phyloP scores from a whole-genome alignment of 2,797 vertebrate species.

The Phrynocephalus guinanensis region DNA sequence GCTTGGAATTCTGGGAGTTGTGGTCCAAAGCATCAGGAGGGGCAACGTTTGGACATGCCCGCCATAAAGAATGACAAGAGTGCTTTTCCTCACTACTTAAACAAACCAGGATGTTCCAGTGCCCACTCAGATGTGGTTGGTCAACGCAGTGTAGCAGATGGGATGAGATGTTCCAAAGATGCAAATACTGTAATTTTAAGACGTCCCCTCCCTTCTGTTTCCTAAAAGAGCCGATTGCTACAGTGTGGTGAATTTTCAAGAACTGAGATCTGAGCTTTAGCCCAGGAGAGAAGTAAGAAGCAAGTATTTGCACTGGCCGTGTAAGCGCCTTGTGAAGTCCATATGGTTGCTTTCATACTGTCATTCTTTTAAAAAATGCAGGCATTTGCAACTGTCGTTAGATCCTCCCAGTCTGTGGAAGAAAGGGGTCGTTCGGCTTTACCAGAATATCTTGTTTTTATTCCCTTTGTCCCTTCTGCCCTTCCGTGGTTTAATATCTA shows the following conservation, averaged over 20 bases:
- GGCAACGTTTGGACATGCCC: too few relatives aligned
- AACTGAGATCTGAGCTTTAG: background rate
- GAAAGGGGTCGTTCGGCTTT: background rate
- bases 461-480: background rate
- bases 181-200: background rate
- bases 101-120: slow-evolving; percentile 14
- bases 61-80: too few relatives aligned
- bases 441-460: accelerated
- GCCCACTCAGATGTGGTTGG: background rate
- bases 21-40: too few relatives aligned
- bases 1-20: too few relatives aligned
- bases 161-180: background rate
- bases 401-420: background rate
- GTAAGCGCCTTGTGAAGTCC: background rate
- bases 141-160: accelerated
- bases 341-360: too few relatives aligned
- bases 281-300: background rate
- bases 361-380: background rate
- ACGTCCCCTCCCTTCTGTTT: background rate
- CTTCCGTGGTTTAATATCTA: background rate
- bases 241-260: background rate
- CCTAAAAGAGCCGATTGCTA: background rate
- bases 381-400: background rate
- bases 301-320: background rate
- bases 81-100: background rate